Base-by-base conservation (phyloP, 2,797 vertebrate species). In the Meda fulgida region DNA sequence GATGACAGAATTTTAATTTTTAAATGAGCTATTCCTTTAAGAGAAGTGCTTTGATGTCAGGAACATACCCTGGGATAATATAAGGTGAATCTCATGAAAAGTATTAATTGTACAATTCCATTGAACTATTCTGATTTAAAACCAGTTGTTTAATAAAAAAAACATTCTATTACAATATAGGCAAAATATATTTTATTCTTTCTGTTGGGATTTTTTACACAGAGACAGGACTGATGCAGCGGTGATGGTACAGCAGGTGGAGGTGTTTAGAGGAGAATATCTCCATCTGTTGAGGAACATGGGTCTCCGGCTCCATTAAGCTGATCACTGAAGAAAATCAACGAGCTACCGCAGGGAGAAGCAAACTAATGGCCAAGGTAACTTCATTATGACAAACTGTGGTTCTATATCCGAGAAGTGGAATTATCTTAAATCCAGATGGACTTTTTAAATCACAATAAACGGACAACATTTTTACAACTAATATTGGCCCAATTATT, bases 211-310 rank as follows among this genome's bases (percentile, higher is more conserved):
- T 53, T 46, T 40, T 63, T 60, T 13, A 58, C 8, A 55, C 51
- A 23, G 3, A 53, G 34, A 23, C 14, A 38, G 18, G 69, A 60
- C 19, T 48, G 55, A 34, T 65, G 55, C 55, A 43, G 55, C 40
- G 36, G 63, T 31, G 46, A 53, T 23, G 48, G 60, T 81, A 7
- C 7, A 71, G 73, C 75, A 80, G 86, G 84, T 67, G 60, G 69
- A 89, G 80, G 80, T 36, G 77, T 73, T 73, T n/a, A 31, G 38
- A 82, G 40, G 21, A 83, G 58, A 66, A 83, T 48, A 83, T 46
- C 71, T 83, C 86, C 87, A 89, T 89, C 87, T 88, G 88, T 84
- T 88, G 70, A 83, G 66, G 70, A 85, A 69, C 43, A 36, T 79
- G 40, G 46, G 36, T 55, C 80, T 77, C 60, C n/a, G 51, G 84